Conservation (phyloP, 1,140 invertebrate genomes). For the Stenopsyche tienmushanensis region DNA sequence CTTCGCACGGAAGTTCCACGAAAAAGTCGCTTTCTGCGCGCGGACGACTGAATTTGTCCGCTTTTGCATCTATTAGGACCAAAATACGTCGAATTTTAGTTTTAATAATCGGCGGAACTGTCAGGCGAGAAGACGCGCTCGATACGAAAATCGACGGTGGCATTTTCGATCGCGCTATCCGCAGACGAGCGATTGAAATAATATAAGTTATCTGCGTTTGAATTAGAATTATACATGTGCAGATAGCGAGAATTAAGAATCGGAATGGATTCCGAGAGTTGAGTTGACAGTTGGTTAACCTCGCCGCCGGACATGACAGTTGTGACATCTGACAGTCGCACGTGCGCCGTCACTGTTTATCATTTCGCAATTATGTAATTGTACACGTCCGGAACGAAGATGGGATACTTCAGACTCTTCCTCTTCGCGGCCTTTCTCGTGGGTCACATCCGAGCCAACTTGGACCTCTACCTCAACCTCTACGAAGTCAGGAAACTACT, state of each 20-base stretch:
- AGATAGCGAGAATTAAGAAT: too few species aligned
- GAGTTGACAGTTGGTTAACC: conserved; percentile 2
- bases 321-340: not conserved
- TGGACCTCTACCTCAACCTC: conserved; percentile 51
- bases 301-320: not conserved
- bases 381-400: not conserved
- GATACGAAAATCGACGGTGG: too few species aligned
- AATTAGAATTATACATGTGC: too few species aligned
- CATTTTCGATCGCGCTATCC: too few species aligned
- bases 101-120: too few species aligned
- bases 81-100: too few species aligned
- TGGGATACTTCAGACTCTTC: not conserved
- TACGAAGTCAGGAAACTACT: conserved; percentile 51
- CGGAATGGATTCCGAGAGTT: too few species aligned
- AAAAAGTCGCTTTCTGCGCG: not conserved
- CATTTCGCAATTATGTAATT: conserved; percentile 2
- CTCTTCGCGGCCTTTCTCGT: not conserved
- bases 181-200: too few species aligned
- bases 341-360: not conserved
- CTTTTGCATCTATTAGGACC: not conserved
- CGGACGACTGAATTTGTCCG: not conserved
- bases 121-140: too few species aligned
- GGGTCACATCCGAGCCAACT: conserved; percentile 38
- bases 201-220: too few species aligned
- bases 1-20: not conserved